Conservation (phyloP, 2,888 invertebrate species). For the Oscheius onirici region DNA sequence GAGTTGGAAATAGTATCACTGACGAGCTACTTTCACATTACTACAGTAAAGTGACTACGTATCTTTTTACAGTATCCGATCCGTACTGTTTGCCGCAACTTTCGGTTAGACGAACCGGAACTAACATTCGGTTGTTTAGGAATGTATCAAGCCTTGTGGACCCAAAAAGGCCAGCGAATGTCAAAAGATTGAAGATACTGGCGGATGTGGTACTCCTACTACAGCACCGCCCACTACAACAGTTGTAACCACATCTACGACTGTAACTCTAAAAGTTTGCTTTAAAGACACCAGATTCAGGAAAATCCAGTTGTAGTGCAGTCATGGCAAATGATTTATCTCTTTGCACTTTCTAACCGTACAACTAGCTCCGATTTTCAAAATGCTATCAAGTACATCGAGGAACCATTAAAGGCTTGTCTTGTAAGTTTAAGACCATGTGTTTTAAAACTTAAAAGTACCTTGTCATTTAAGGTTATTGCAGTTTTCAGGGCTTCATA, state of each 20-base stretch:
- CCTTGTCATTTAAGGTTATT: too few species aligned
- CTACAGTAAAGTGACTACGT: constrained; percentile 30
- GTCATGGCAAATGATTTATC: constrained; percentile 55
- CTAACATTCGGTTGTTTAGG: constrained; percentile 5
- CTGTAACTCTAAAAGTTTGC: background rate
- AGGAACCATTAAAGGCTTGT: constrained; percentile 49
- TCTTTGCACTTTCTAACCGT: constrained; percentile 52
- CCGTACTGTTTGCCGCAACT: constrained; percentile 48
- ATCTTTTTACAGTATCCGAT: constrained; percentile 46
- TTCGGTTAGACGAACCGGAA: background rate
- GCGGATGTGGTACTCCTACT: constrained; percentile 38
- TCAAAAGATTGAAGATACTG: constrained; percentile 20
- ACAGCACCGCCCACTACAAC: constrained; percentile 36
- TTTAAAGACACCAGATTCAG: constrained; percentile 10
- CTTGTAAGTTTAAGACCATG: constrained; percentile 35
- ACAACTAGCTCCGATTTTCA: constrained; percentile 48
- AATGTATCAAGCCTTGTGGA: constrained; percentile 58
- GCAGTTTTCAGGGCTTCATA: too few species aligned
- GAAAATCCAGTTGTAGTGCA: constrained; percentile 26
- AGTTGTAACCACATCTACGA: background rate
- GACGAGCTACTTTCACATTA: constrained; percentile 33
- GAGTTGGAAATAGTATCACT: constrained; percentile 44
- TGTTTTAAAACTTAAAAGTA: too few species aligned
- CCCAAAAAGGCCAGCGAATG: constrained; percentile 31
- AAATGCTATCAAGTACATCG: constrained; percentile 44